Percentiles rank a stretch among this genome's conserved stretches.
These are phyloP conservation scores for Mola mola DNA, from an alignment of 2,113 vertebrate genomes.

Conservation along the genomic window DNA sequence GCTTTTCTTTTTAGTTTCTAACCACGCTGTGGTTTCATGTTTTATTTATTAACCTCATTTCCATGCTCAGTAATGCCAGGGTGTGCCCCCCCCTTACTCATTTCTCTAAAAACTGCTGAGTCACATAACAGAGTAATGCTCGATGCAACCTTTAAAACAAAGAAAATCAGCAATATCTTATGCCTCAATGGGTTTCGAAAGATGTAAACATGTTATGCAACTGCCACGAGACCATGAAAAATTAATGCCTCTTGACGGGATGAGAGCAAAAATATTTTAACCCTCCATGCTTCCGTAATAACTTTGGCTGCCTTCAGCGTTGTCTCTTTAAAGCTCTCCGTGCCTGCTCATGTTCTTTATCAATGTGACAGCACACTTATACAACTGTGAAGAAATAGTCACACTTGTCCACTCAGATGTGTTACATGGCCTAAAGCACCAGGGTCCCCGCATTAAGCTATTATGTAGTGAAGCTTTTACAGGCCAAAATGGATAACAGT, in stretches of 20 bases:
- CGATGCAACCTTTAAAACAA: slow-evolving; percentile 49
- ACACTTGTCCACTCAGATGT: slow-evolving; percentile 2
- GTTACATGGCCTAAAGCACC: slow-evolving; percentile 13
- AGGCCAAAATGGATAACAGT: slow-evolving; percentile 44
- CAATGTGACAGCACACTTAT: slow-evolving; percentile 50
- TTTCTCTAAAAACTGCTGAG: slow-evolving; percentile 58
- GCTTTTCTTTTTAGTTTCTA: slow-evolving; percentile 22
- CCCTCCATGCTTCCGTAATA: slow-evolving; percentile 27
- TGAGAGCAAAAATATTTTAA: slow-evolving; percentile 38
- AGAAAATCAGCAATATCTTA: slow-evolving; percentile 44
- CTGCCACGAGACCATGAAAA: slow-evolving; percentile 27
- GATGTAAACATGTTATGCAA: slow-evolving; percentile 58
- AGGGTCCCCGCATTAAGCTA: slow-evolving; percentile 20
- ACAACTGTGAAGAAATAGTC: slow-evolving; percentile 20
- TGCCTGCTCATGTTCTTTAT: slow-evolving; percentile 30
- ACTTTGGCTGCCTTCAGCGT: slow-evolving; percentile 5
- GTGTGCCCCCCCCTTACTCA: slow-evolving; percentile 28
- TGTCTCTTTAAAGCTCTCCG: slow-evolving; percentile 1
- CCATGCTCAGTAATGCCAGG: slow-evolving; percentile 43
- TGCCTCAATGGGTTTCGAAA: slow-evolving; percentile 15
- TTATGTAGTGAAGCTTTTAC: slow-evolving; percentile 28
- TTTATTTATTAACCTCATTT: slow-evolving; percentile 59
- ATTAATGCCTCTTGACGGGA: slow-evolving; percentile 17
- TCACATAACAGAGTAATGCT: slow-evolving; percentile 41
- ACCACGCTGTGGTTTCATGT: slow-evolving; percentile 46